Percentiles rank a stretch among this genome's conserved stretches.
These are phyloP conservation scores for Zonotrichia albicollis DNA, from an alignment of 2,797 vertebrate genomes.

Conservation along the genomic window DNA sequence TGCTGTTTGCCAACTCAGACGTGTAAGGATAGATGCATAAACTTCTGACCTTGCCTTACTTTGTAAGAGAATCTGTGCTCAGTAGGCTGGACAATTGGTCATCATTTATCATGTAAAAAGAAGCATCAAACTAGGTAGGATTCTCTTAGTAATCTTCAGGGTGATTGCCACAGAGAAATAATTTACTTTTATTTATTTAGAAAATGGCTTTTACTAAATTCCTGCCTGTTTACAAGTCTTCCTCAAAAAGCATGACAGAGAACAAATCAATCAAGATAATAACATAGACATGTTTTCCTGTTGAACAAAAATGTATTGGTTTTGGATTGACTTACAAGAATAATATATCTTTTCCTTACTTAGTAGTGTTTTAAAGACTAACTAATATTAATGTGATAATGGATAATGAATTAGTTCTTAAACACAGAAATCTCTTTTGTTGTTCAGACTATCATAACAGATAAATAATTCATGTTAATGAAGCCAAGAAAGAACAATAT, in stretches of 20 bases:
- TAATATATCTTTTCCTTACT: not conserved
- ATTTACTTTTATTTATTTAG: not conserved
- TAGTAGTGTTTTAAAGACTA: not conserved
- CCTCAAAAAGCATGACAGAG: not conserved
- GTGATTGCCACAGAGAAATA: not conserved
- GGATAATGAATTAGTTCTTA: not conserved
- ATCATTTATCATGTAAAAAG: constrained; percentile 2
- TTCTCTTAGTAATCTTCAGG: not conserved
- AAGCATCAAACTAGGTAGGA: not conserved
- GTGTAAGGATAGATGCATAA: not conserved
- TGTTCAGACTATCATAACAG: not conserved
- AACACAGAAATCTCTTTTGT: not conserved
- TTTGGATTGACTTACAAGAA: not conserved
- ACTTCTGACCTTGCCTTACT: constrained; percentile 8
- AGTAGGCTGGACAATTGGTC: not conserved
- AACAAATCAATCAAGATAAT: not conserved
- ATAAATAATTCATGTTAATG: not conserved
- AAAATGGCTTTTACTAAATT: not conserved
- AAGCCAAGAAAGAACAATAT: not conserved
- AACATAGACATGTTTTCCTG: not conserved
- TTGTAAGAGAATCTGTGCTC: not conserved
- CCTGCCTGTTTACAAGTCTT: not conserved
- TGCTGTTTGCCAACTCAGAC: not conserved
- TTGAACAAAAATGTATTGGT: not conserved
- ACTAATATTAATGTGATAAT: not conserved